Evolutionary conservation across 2,888 invertebrate genomes (phyloP), one percentile per base, ranked within the genome.

Genomic region (Tinea trinotella): DNA sequence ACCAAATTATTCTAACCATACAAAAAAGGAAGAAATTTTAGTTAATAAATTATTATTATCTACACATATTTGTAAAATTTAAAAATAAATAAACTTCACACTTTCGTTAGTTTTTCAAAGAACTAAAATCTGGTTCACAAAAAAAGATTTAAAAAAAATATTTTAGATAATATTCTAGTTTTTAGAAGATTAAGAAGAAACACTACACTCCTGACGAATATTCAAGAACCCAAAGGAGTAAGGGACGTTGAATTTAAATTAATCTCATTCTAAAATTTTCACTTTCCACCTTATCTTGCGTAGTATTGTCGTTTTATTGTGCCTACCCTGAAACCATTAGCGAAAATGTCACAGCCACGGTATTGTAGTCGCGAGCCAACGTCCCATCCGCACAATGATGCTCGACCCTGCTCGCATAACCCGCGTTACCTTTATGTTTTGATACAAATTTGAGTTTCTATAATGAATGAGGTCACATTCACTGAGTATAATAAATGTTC

Each of bases 241-340:
- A 30, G 7, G 7, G n/a, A 30, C 40, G 61, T 57, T 59, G 62
- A 74, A 74, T 76, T 83, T 75, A 75, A 82, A 81, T 82, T 83
- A 84, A 84, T 83, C 77, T 76, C 68, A 70, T 70, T 72, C 72
- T 80, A 76, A 83, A 83, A 84, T 84, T 81, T 84, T 84, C 84
- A 81, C 76, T 84, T 80, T 76, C 76, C 74, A 78, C 84, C 83
- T 81, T 85, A 85, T 84, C 82, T 82, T 75, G 70, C 71, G 79
- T 77, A 72, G 81, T 81, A 82, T 81, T 83, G 83, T 84, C 83
- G 75, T 80, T 83, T 84, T 83, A 84, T 83, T 84, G 82, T 84
- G 78, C 79, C 80, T 78, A 74, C 81, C 82, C 79, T 78, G 77
- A 69, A 80, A 84, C 84, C 84, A 84, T 85, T 85, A 84, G 84